Base-by-base conservation (phyloP, 2,113 vertebrate species). In the Sebastes schlegelii region DNA sequence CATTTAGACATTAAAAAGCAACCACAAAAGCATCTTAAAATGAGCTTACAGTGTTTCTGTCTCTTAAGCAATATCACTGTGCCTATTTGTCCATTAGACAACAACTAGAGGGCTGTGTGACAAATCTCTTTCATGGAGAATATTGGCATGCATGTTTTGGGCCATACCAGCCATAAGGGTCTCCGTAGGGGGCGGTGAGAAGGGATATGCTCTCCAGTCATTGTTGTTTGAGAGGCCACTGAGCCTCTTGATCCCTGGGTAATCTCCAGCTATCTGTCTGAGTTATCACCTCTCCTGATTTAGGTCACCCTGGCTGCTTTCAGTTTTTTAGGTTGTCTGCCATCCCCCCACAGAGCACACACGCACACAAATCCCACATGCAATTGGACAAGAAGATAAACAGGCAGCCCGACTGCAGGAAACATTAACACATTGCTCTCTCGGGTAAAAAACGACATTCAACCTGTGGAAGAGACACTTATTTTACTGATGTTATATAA, bases 181-280 rank as follows among this genome's bases (percentile, higher is more conserved):
- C 80, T 86, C 80, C 16, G 81, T 49, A 78, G 85, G 91, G 34
- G 90, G 80, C n/a, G 10, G 76, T 60, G 83, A 78, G 79, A 70
- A 46, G 74, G 88, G 85, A 80, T 85, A 71, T 55, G 71, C 88
- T 88, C 78, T 88, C 87, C 80, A 89, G 86, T 83, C 82, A 90
- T 90, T 93, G 89, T 93, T 92, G 86, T 93, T 91, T 92, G 92
- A 86, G 88, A 92, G 86, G 85, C 87, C 91, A 92, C 65, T 87
- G 89, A 93, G 90, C 87, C 89, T 91, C 88, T 92, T 93, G 92
- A 94, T 93, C 92, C 92, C 92, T 85, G 88, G 90, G 79, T 93
- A 93, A 94, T 94, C 92, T 92, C 90, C 83, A 85, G 82, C 87
- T 93, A 91, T 93, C 92, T 77, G 89, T 91, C 91, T 91, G 91